A percentile compares a stretch with the other conserved stretches of the same genome.
phyloP scores from a whole-genome alignment of 2,888 invertebrate species.

The Escarpia spicata region DNA sequence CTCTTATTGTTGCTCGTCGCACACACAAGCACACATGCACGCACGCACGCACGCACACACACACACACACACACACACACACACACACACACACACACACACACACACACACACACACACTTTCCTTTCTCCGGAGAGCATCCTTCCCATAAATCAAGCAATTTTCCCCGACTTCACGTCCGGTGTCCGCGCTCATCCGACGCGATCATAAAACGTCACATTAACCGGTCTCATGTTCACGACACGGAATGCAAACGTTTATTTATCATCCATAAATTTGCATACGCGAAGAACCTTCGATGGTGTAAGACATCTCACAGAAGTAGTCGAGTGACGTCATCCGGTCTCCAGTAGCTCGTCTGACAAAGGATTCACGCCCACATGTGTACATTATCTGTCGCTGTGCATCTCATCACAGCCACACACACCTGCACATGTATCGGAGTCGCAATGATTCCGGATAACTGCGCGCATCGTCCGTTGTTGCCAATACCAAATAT shows the following conservation, averaged over 20 bases:
- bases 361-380: not conserved
- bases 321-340: not conserved
- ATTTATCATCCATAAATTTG: conserved; percentile 16
- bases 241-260: not conserved
- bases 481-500: not conserved
- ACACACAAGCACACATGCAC: no score
- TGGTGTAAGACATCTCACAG: not conserved
- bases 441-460: not conserved
- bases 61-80: no score
- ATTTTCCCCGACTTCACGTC: not conserved
- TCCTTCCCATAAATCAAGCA: not conserved
- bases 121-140: not conserved
- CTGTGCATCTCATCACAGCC: not conserved
- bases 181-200: not conserved
- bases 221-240: not conserved
- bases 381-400: not conserved
- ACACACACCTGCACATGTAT: not conserved
- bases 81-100: no score
- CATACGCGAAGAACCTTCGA: not conserved
- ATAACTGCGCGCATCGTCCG: not conserved
- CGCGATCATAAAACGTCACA: not conserved
- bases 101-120: no score
- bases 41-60: no score
- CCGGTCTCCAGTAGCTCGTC: not conserved
- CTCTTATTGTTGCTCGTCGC: no score